Base-by-base conservation (phyloP, 2,113 vertebrate species). In the Hippocampus barbouri region DNA sequence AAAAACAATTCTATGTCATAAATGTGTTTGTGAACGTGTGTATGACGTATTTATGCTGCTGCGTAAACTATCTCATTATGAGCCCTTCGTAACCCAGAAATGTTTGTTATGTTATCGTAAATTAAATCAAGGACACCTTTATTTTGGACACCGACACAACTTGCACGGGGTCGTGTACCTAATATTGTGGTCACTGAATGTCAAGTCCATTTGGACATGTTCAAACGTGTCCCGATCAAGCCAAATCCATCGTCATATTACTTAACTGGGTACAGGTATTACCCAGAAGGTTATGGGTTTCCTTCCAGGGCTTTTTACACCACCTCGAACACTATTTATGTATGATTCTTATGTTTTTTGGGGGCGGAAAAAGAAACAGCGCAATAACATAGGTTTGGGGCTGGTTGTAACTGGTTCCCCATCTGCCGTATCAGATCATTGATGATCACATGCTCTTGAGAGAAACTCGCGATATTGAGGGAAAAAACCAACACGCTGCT, bases 371-470 rank as follows among this genome's bases (percentile, higher is more conserved):
- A 38, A 34, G 61, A 63, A 63, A 20, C 61, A 18, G 15, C 21
- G 43, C 9, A 25, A 16, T 43, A 47, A 66, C 11, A 27, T 16
- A 20, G 2, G 64, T 66, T 66, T 47, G 14, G 14, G 25, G 64
- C 64, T 66, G 64, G 64, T 66, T 66, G 43, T 45, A 27, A 47
- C 43, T 66, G 64, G 43, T 66, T 66, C 64, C 64, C 15, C 64
- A 23, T 47, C 43, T 23, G 23, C 63, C 21, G 2, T 57, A 75
- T 81, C 73, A 85, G 79, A 88, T 77, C 59, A 6, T 7, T 79
- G n/a, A 77, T 63, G 79, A 85, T 87, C 87, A 89, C 85, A 84
- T 89, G 87, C 81, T 61, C 14, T 34, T 16, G 16, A 34, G 25
- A 15, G 27, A 30, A 61, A 27, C 57, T 59, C 23, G 14, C 23